Base-by-base conservation (phyloP, 2,888 invertebrate genomes). In the Thyatira batis region DNA sequence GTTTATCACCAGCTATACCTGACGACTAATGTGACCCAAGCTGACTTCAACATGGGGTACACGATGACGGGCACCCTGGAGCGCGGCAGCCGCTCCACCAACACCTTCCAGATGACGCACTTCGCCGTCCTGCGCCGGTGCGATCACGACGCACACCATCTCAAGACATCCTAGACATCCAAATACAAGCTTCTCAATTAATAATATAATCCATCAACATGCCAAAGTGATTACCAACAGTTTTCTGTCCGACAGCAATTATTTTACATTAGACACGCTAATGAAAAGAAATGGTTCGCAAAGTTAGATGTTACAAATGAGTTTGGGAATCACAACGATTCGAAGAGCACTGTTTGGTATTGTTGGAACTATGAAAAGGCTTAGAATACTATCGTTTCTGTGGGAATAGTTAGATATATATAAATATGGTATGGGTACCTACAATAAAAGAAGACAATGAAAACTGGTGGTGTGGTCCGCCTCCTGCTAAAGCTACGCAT, bases 21-120 rank as follows among this genome's bases (percentile, higher is more conserved):
- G 78, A 97, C 96, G 58, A 96, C 96, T 58, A 96, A 96, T 87
- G 96, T 97, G 73, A 95, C 96, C 48, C 95, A 95, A 75, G 95
- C 96, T 50, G 97, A 97, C 89, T 97, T 96, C 92, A 96, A 97
- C 88, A 96, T 96, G 95, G 97, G 97, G 50, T 97, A 97, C 92
- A 96, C 96, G 78, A 96, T 97, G 94, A 97, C 97, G 0, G 97
- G 97, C 10, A 96, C 96, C 10, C 92, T 97, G 76, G 97, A 97
- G 82, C 93, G 97, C 17, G 97, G 97, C 67, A 94, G 94, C 80
- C 95, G 95, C 66, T 94, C 95, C 78, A 94, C 95, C 69, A 96
- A 96, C 86, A 93, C 93, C 78, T 95, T 96, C 87, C 96, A 97
- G 84, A 95, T 96, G 91, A 97, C 97, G 55, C 97, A 97, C 87